Evolutionary conservation across 2,797 vertebrate species (phyloP).

Genomic region (Pipistrellus nathusii): DNA sequence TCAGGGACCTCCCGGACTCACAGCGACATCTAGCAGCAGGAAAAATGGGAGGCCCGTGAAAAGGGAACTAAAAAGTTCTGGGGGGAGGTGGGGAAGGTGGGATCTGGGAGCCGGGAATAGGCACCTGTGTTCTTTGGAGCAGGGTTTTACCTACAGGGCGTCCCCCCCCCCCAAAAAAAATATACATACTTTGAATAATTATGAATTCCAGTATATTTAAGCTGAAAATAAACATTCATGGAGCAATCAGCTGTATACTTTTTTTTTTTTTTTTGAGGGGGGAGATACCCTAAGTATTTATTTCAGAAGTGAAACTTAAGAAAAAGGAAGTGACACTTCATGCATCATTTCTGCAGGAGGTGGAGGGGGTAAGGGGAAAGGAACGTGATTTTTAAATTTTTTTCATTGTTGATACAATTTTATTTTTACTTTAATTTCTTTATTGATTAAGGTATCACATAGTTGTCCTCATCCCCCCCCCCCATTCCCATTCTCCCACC

Average conservation of each 20-base stretch:
- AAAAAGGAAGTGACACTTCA: not conserved
- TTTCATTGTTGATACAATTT: no score
- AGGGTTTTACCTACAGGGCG: not conserved
- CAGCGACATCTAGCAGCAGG: slow-evolving; percentile 52
- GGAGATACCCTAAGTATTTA: not conserved
- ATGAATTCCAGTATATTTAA: not conserved
- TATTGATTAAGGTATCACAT: no score
- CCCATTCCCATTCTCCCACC: no score
- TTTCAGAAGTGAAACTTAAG: not conserved
- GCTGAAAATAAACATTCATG: not conserved
- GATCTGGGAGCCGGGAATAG: not conserved
- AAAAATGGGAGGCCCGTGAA: not conserved
- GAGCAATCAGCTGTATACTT: no score
- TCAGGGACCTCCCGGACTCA: not conserved
- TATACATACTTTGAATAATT: not conserved
- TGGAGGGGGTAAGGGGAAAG: not conserved
- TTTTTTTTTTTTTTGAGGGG: no score
- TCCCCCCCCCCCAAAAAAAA: no score
- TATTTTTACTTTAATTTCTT: no score
- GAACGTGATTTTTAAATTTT: no score
- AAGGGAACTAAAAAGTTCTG: not conserved
- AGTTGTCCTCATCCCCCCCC: no score
- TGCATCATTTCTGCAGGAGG: not conserved
- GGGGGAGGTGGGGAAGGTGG: fast-evolving
- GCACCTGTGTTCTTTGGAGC: not conserved